Base-by-base conservation (phyloP, 2,113 vertebrate genomes). In the Danionella cerebrum region DNA sequence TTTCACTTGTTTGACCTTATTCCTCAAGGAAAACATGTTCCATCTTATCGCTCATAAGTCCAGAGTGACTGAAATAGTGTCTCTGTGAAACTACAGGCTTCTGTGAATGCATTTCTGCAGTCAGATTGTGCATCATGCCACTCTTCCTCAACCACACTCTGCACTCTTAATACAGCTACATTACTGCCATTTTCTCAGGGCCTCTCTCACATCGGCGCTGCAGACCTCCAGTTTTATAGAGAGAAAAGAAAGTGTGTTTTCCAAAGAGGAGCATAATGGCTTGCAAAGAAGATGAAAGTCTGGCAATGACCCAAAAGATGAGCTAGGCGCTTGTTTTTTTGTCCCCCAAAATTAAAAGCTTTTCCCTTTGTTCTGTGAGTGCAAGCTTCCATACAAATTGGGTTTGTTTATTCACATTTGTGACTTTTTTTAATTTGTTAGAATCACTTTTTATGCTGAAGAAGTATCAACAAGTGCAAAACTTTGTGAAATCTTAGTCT, bases 21-120 rank as follows among this genome's bases (percentile, higher is more conserved):
- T 57, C n/a, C 27, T 35, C 27, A 36, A 57, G 45, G 42, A 57
- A 67, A 57, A 31, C 2, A 33, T 13, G 11, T 35, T 25, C 51
- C 25, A 35, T 54, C 41, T 25, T n/a, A 0, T 1, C 36, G 53
- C 57, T 13, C 12, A 50, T 71, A 76, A 80, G 79, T 70, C 57
- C 63, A 75, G 72, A 76, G 69, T 80, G 79, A 82, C 79, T 84
- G 81, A 86, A n/a, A 82, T 80, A 50, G 79, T 81, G 82, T 85
- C 78, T 76, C 42, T 27, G 71, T 59, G 38, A 51, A 55, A 33
- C 77, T 65, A 64, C 53, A 5, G 72, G 38, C 73, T 57, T 67
- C 73, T 6, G 19, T 74, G 75, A 74, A 69, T 75, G 36, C 69
- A 72, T 60, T 76, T 75, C 19, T 50, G 55, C 73, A 73, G 63